Percentiles rank a stretch among this genome's conserved stretches.
Conservation (phyloP, 1,140 invertebrate genomes). For the Palaemon carinicauda region DNA sequence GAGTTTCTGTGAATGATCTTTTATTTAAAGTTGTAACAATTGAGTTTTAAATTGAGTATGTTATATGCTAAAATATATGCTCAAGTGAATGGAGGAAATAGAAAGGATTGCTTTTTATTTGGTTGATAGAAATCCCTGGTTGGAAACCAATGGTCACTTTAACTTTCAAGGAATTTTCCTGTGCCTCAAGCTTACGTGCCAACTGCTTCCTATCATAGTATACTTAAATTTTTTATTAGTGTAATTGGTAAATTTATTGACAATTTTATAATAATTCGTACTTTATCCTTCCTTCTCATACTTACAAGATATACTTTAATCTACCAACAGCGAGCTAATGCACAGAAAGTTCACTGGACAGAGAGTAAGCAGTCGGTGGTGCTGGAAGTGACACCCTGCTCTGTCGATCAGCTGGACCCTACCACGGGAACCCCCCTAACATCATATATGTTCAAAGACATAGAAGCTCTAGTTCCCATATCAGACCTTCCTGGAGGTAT, state of each 20-base stretch:
- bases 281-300: neutral
- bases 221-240: too few species aligned
- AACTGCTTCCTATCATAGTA: too few species aligned
- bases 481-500: constrained; percentile 73
- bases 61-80: too few species aligned
- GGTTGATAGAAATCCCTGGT: too few species aligned
- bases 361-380: constrained; percentile 86
- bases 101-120: too few species aligned
- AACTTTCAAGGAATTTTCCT: too few species aligned
- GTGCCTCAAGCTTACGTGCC: too few species aligned
- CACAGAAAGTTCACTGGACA: constrained; percentile 95
- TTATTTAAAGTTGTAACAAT: neutral
- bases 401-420: constrained; percentile 89
- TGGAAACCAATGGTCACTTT: too few species aligned
- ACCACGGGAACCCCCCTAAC: constrained; percentile 70
- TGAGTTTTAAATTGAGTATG: neutral
- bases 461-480: constrained; percentile 77
- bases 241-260: too few species aligned
- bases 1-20: neutral
- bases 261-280: neutral
- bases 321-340: constrained; percentile 79
- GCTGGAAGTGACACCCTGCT: constrained; percentile 87
- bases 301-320: neutral
- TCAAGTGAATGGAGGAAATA: too few species aligned
- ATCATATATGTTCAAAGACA: constrained; percentile 93